Conservation (phyloP, 92 coral and sea anemone species). For the Pocillopora grandis region DNA sequence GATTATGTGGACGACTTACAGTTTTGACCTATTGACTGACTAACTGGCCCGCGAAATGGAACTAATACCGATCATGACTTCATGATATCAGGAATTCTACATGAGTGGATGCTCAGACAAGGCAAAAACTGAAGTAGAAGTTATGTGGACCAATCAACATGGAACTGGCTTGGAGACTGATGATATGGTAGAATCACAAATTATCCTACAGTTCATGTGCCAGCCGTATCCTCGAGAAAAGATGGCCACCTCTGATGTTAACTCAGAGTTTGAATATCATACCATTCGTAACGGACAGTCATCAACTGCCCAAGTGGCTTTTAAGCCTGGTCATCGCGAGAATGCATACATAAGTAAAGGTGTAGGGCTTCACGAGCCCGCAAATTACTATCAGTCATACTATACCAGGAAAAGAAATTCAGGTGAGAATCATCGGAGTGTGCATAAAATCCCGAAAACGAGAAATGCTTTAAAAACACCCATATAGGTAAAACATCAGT, state of each 20-base stretch:
- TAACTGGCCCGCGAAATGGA: not conserved
- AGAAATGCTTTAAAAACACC: too few species aligned
- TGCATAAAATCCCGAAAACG: too few species aligned
- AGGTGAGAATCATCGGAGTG: not conserved
- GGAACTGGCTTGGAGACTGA: constrained; percentile 43
- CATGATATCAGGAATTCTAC: not conserved
- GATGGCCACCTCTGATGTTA: not conserved
- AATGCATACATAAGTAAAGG: not conserved
- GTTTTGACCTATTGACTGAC: not conserved
- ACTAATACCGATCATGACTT: not conserved
- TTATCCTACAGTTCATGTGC: constrained; percentile 60
- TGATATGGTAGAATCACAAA: constrained; percentile 43
- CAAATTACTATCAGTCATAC: constrained; percentile 15
- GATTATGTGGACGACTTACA: not conserved
- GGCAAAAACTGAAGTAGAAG: constrained; percentile 25
- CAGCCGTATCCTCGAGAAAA: constrained; percentile 4
- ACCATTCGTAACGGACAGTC: constrained; percentile 31
- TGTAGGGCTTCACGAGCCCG: constrained; percentile 22
- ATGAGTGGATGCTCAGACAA: constrained; percentile 17
- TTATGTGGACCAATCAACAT: constrained; percentile 68
- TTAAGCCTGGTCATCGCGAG: not conserved
- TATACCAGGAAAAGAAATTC: constrained; percentile 19
- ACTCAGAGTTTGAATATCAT: constrained; percentile 7
- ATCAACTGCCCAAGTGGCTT: not conserved
- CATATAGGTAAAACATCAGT: too few species aligned